Evolutionary conservation across 2,113 vertebrate species (phyloP).

Genomic region (Cyanoderma ruficeps): DNA sequence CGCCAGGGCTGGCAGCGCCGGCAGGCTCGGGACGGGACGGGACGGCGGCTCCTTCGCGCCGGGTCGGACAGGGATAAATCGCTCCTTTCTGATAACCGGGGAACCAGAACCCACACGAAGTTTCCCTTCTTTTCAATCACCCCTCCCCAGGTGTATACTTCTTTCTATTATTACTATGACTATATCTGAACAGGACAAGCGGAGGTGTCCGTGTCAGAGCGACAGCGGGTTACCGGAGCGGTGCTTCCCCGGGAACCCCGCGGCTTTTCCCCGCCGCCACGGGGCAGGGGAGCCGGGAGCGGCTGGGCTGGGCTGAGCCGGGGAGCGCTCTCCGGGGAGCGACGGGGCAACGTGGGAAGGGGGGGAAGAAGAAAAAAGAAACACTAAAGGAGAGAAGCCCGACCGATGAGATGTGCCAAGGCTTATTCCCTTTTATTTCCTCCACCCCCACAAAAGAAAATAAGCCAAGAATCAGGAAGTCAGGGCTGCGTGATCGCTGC

Average conservation of each 20-base stretch:
- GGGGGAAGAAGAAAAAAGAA: too few species aligned
- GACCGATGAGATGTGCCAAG: not conserved
- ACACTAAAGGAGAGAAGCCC: not conserved
- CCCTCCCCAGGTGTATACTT: not conserved
- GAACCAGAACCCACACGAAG: not conserved
- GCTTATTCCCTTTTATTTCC: constrained; percentile 38
- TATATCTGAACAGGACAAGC: not conserved
- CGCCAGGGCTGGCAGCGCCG: not conserved
- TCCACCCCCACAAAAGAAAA: constrained; percentile 47
- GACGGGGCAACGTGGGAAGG: not conserved
- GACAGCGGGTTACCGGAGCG: not conserved
- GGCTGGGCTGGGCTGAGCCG: not conserved
- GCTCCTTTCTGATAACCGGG: not conserved
- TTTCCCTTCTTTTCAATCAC: not conserved
- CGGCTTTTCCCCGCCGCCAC: not conserved
- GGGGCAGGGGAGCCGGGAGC: not conserved
- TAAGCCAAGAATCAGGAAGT: constrained; percentile 45
- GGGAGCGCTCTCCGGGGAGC: not conserved
- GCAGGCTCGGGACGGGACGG: not conserved
- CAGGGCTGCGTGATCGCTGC: not conserved
- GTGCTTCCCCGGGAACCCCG: not conserved
- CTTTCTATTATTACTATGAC: not conserved
- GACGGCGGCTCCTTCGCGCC: not conserved
- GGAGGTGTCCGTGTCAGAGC: not conserved
- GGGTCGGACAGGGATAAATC: not conserved